phyloP scores from a whole-genome alignment of 2,113 vertebrate genomes.

The Cyanoderma ruficeps region DNA sequence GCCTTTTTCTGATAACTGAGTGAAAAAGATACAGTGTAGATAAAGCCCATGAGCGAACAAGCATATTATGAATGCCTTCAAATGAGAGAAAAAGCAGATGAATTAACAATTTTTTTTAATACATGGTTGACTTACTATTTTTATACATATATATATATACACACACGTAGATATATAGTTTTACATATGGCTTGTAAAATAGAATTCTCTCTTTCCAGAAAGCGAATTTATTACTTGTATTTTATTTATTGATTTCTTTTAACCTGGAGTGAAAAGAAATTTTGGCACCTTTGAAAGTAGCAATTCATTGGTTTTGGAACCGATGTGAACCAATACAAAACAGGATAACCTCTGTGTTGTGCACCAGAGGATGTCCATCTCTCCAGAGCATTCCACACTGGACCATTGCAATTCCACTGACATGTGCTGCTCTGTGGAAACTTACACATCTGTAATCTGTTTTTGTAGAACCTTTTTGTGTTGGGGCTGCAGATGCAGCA shows the following conservation, averaged over 20 bases:
- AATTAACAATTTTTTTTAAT: background rate
- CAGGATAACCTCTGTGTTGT: background rate
- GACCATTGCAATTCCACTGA: background rate
- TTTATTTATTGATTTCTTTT: background rate
- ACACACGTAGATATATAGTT: background rate
- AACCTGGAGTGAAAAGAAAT: background rate
- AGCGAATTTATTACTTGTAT: background rate
- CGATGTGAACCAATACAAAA: accelerated
- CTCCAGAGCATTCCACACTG: background rate
- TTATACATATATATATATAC: background rate
- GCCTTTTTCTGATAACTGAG: background rate
- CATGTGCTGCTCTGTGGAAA: background rate
- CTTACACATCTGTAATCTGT: background rate
- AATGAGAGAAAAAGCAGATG: background rate
- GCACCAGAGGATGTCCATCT: background rate
- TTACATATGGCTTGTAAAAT: background rate
- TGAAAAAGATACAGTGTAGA: background rate
- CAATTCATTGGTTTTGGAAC: background rate
- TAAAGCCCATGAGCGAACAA: background rate
- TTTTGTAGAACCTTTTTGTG: background rate
- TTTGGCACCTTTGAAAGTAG: background rate
- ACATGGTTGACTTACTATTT: background rate
- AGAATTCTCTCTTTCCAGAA: background rate
- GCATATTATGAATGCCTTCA: background rate
- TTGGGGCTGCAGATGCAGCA: background rate